Conservation (phyloP, 2,888 invertebrate genomes). For the Hetaerina titia region DNA sequence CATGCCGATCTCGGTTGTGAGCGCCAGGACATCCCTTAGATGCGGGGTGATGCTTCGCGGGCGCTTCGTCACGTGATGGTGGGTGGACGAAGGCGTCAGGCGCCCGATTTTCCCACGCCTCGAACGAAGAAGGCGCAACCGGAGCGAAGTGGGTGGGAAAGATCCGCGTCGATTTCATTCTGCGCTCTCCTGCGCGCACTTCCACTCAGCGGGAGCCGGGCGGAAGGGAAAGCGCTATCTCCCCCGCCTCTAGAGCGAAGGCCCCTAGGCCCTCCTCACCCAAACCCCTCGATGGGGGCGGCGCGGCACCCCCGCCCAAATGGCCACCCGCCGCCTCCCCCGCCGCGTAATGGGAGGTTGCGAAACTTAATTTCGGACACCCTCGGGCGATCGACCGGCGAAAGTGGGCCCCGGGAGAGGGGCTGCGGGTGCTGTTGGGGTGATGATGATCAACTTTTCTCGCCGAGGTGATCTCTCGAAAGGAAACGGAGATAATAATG, state of each 20-base stretch:
- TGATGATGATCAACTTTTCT: constrained; percentile 20
- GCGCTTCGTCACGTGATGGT: neutral
- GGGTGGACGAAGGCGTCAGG: neutral
- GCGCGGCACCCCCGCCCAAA: neutral
- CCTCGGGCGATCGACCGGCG: neutral
- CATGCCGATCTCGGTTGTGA: no score
- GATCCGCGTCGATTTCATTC: neutral
- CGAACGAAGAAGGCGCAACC: neutral
- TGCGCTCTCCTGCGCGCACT: neutral
- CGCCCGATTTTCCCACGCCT: constrained; percentile 8
- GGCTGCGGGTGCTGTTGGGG: neutral
- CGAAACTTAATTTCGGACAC: constrained; percentile 4
- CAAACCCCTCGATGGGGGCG: neutral
- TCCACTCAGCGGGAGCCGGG: neutral
- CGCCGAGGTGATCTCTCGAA: constrained; percentile 15
- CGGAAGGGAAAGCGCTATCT: neutral
- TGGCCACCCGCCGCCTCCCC: neutral
- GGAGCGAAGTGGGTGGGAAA: neutral
- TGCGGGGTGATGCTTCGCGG: neutral
- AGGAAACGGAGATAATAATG: constrained; percentile 16
- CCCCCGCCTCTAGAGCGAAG: neutral
- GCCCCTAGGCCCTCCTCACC: no score
- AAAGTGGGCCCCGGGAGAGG: neutral
- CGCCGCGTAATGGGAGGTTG: neutral
- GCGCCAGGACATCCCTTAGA: no score